These are phyloP conservation scores for Daptonema setosum DNA, from an alignment of 2,888 invertebrate species.

Conservation along the genomic window DNA sequence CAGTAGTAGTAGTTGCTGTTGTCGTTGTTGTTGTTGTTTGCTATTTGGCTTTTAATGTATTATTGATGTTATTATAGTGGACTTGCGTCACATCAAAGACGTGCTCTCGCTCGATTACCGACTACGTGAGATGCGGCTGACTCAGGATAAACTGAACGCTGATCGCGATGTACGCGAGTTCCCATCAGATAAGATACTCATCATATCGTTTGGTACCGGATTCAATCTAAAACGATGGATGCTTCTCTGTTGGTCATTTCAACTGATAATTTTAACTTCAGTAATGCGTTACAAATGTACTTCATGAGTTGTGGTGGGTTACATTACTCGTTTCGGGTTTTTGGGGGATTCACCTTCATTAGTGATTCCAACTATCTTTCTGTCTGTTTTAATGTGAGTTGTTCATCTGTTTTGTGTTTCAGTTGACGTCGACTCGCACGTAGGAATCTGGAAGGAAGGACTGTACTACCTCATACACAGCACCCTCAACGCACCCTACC, in stretches of 20 bases:
- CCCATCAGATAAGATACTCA: slow-evolving; percentile 17
- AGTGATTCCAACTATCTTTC: no score
- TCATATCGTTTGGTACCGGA: slow-evolving; percentile 18
- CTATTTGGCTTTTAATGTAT: no score
- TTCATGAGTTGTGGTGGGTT: no score
- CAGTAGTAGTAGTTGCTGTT: no score
- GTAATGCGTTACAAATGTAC: no score
- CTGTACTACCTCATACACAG: slow-evolving; percentile 9
- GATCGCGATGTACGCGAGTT: slow-evolving; percentile 15
- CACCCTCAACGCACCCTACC: slow-evolving; percentile 10
- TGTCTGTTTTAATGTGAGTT: no score
- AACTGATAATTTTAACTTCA: no score
- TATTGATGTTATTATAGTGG: slow-evolving; percentile 3
- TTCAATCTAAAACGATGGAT: slow-evolving; percentile 20
- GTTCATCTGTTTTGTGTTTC: background rate
- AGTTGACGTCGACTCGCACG: slow-evolving; percentile 8
- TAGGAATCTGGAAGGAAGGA: slow-evolving; percentile 7
- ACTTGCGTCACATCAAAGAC: slow-evolving; percentile 9
- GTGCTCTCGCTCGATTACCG: slow-evolving; percentile 21
- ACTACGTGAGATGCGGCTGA: slow-evolving; percentile 15
- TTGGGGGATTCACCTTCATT: no score
- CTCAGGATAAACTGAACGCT: no score
- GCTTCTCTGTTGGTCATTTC: slow-evolving; percentile 13
- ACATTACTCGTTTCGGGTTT: no score
- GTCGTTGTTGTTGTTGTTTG: no score